These are phyloP conservation scores for Helicoverpa assulta DNA, from an alignment of 2,888 invertebrate genomes.

Conservation along the genomic window DNA sequence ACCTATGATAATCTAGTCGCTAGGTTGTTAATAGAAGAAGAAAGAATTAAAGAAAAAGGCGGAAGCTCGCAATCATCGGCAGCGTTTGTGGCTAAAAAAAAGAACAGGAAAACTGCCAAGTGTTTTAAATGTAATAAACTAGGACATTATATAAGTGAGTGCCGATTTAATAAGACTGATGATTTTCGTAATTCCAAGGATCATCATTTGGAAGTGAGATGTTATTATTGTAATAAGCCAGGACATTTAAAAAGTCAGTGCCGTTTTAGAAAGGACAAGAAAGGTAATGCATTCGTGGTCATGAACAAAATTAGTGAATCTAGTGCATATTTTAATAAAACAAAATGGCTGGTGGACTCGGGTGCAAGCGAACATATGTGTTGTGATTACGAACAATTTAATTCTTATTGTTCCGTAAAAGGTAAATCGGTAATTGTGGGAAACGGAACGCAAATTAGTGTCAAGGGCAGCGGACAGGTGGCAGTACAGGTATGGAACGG, in stretches of 20 bases:
- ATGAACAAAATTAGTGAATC: slow-evolving; percentile 5
- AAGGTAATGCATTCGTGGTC: slow-evolving; percentile 56
- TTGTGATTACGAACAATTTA: slow-evolving; percentile 42
- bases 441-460: slow-evolving; percentile 50
- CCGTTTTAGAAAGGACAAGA: slow-evolving; percentile 29
- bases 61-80: not conserved
- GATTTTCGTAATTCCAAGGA: too few relatives aligned
- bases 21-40: slow-evolving; percentile 58
- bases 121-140: too few relatives aligned
- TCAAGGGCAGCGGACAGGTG: slow-evolving; percentile 49
- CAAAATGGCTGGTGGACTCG: slow-evolving; percentile 58
- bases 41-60: slow-evolving; percentile 52
- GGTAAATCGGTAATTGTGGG: slow-evolving; percentile 50
- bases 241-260: slow-evolving; percentile 39
- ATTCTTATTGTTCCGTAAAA: slow-evolving; percentile 12
- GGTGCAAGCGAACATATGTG: slow-evolving; percentile 56
- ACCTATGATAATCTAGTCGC: slow-evolving; percentile 59
- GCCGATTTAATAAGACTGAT: too few relatives aligned
- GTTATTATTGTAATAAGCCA: too few relatives aligned
- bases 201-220: too few relatives aligned
- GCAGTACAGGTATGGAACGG: slow-evolving; percentile 51
- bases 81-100: slow-evolving; percentile 1
- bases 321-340: slow-evolving; percentile 17
- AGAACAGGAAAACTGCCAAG: too few relatives aligned
- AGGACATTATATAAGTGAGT: too few relatives aligned